Evolutionary conservation across 1,140 invertebrate genomes (phyloP).

Genomic region (Macrobrachium nipponense): DNA sequence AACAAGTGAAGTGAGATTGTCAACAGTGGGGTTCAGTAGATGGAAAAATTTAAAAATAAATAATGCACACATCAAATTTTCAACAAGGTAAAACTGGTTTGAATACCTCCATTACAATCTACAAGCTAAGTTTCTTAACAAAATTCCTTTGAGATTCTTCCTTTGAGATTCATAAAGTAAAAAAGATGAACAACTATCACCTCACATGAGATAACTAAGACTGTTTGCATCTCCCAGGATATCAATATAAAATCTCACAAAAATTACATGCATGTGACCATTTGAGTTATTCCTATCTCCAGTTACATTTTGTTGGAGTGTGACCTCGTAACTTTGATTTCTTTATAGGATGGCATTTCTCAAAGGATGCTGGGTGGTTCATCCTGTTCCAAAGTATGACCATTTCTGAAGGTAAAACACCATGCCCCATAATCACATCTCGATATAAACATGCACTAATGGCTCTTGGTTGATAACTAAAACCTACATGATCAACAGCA

Average conservation of each 20-base stretch:
- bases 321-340: slow-evolving; percentile 44
- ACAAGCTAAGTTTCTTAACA: too few relatives aligned
- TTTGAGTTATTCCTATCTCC: slow-evolving; percentile 23
- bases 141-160: neutral
- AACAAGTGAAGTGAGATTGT: too few relatives aligned
- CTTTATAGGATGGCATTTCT: slow-evolving; percentile 38
- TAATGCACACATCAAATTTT: too few relatives aligned
- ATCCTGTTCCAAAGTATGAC: slow-evolving; percentile 61
- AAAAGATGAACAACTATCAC: neutral
- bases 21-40: too few relatives aligned
- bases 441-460: slow-evolving; percentile 66
- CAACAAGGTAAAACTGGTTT: too few relatives aligned
- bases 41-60: too few relatives aligned
- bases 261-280: too few relatives aligned
- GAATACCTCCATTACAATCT: too few relatives aligned
- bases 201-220: neutral
- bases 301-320: slow-evolving; percentile 33
- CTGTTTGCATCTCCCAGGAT: neutral
- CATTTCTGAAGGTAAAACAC: slow-evolving; percentile 64
- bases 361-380: slow-evolving; percentile 37
- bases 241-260: neutral
- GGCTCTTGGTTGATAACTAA: slow-evolving; percentile 72
- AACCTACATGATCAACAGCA: slow-evolving; percentile 71
- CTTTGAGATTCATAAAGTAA: neutral
- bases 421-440: slow-evolving; percentile 66